Conservation (phyloP, 1,140 invertebrate species). For the Octopus sinensis region DNA sequence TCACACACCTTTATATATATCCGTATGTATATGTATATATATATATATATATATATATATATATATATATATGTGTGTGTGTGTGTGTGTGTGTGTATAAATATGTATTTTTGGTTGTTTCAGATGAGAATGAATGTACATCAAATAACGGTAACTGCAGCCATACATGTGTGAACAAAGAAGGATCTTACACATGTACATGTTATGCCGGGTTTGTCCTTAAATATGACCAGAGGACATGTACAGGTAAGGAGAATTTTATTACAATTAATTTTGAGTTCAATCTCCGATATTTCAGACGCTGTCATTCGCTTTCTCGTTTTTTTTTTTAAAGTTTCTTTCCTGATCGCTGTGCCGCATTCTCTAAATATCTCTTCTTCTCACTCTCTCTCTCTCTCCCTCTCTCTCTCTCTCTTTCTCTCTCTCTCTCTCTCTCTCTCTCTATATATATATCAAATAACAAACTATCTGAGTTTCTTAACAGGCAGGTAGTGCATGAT, state of each 20-base stretch:
- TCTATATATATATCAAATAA: background rate
- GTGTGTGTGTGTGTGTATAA: background rate
- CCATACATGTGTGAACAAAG: constrained; percentile 19
- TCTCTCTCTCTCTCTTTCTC: background rate
- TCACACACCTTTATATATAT: background rate
- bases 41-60: background rate
- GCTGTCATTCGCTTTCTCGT: background rate
- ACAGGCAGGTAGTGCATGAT: too few species aligned
- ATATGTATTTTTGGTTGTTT: background rate
- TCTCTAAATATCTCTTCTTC: background rate
- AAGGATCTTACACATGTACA: constrained; percentile 18
- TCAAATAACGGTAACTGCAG: constrained; percentile 13
- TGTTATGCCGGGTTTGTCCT: constrained; percentile 10
- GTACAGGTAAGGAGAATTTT: background rate
- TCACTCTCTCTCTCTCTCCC: constrained; percentile 7
- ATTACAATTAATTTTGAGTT: too few species aligned
- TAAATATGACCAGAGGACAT: background rate
- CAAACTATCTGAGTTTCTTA: too few species aligned
- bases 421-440: background rate
- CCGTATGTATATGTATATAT: background rate
- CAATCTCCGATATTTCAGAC: too few species aligned
- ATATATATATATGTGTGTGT: background rate
- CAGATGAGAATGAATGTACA: constrained; percentile 20
- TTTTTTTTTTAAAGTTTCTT: background rate
- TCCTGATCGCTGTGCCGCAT: background rate